Conservation (phyloP, 2,113 vertebrate species). For the Machaerirhynchus nigripectus region DNA sequence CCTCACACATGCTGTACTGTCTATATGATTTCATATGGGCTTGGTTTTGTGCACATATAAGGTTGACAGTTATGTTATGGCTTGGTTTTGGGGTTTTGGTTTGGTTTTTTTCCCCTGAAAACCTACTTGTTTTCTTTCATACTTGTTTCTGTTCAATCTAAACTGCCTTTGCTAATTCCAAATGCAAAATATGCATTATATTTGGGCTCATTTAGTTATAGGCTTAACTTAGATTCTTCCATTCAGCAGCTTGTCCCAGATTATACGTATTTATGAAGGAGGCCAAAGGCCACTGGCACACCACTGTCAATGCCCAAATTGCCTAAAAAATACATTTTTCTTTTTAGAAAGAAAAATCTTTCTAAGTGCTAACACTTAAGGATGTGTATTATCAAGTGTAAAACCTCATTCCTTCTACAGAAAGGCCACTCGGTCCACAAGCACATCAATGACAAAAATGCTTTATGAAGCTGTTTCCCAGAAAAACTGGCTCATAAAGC, state of each 20-base stretch:
- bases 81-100: background rate
- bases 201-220: background rate
- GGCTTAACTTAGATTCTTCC: background rate
- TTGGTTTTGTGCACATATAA: background rate
- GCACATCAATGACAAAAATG: background rate
- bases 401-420: background rate
- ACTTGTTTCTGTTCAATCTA: background rate
- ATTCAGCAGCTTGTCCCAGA: background rate
- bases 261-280: background rate
- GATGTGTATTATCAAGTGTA: background rate
- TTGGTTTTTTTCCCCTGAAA: rapidly evolving
- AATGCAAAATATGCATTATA: background rate
- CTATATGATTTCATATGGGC: background rate
- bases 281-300: background rate
- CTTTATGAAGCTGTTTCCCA: background rate
- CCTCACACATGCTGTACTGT: background rate
- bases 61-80: background rate
- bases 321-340: background rate
- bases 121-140: background rate
- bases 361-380: background rate
- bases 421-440: background rate
- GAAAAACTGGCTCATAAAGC: background rate
- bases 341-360: background rate
- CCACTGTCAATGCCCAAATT: background rate
- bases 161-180: background rate